Percentiles rank a stretch among this genome's conserved stretches.
Evolutionary conservation across 2,888 invertebrate genomes (phyloP).

Genomic region (Phortica magna): DNA sequence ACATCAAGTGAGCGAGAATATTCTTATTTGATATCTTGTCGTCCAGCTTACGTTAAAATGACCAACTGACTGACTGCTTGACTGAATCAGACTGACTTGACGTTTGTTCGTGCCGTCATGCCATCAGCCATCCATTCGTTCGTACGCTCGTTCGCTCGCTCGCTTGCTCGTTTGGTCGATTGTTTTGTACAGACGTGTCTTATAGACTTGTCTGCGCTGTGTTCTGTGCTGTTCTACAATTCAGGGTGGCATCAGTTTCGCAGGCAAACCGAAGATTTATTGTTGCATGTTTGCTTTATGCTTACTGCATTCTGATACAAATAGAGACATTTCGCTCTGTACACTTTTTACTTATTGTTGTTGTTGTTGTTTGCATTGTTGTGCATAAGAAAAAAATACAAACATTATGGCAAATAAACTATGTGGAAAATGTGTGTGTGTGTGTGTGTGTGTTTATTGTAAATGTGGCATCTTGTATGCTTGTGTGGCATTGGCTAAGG

Average conservation of each 20-base stretch:
- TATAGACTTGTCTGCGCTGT: not conserved
- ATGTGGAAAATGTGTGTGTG: too few species aligned
- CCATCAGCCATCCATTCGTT: too few species aligned
- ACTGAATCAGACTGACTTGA: not conserved
- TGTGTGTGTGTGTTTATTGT: too few species aligned
- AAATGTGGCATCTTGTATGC: too few species aligned
- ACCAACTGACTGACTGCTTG: slow-evolving; percentile 10
- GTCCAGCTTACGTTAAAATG: not conserved
- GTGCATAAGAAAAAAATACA: not conserved
- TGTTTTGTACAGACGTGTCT: not conserved
- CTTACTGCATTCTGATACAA: slow-evolving; percentile 10
- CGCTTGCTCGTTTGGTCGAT: not conserved
- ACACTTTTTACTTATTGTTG: not conserved
- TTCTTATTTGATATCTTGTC: not conserved
- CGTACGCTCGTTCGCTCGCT: not conserved
- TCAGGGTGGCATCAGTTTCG: slow-evolving; percentile 11
- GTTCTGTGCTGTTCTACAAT: not conserved
- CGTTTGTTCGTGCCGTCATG: not conserved
- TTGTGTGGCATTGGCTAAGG: too few species aligned
- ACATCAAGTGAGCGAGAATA: not conserved
- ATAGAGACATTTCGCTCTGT: slow-evolving; percentile 23
- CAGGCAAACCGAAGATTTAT: slow-evolving; percentile 7
- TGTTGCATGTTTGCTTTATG: slow-evolving; percentile 25
- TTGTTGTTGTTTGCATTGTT: not conserved
- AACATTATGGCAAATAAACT: not conserved